phyloP scores from a whole-genome alignment of 2,888 invertebrate species.

The Eulithis prunata region DNA sequence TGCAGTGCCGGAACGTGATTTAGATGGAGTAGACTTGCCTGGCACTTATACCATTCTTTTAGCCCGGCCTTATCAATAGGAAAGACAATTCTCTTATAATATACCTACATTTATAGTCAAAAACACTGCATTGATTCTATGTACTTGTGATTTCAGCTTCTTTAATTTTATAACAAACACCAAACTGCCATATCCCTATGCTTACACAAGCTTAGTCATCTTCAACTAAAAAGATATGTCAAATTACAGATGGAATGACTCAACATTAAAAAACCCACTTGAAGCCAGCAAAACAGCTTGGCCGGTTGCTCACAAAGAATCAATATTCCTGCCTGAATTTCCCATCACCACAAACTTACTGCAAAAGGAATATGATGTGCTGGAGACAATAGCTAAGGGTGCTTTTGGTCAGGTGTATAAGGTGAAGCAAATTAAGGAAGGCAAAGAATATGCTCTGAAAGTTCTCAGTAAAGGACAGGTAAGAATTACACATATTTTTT shows the following conservation, averaged over 20 bases:
- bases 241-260: conserved; percentile 86
- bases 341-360: conserved; percentile 86
- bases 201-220: conserved; percentile 5
- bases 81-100: no score
- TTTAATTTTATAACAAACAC: neutral
- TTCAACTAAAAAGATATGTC: conserved; percentile 7
- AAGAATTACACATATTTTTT: conserved; percentile 38
- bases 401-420: conserved; percentile 96
- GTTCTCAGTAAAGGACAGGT: conserved; percentile 92
- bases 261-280: conserved; percentile 84
- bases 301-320: conserved; percentile 93
- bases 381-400: conserved; percentile 92
- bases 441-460: conserved; percentile 92
- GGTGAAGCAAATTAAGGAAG: conserved; percentile 87
- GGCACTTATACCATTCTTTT: no score
- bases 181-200: neutral
- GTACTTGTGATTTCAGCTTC: no score
- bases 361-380: conserved; percentile 86
- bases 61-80: no score
- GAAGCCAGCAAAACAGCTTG: conserved; percentile 89
- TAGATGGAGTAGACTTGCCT: no score
- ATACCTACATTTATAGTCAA: no score
- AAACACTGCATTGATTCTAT: no score
- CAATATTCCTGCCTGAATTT: conserved; percentile 95
- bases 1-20: no score